Percentiles rank a stretch among this genome's conserved stretches.
Evolutionary conservation across 2,113 vertebrate species (phyloP).

Genomic region (Mixornis gularis): DNA sequence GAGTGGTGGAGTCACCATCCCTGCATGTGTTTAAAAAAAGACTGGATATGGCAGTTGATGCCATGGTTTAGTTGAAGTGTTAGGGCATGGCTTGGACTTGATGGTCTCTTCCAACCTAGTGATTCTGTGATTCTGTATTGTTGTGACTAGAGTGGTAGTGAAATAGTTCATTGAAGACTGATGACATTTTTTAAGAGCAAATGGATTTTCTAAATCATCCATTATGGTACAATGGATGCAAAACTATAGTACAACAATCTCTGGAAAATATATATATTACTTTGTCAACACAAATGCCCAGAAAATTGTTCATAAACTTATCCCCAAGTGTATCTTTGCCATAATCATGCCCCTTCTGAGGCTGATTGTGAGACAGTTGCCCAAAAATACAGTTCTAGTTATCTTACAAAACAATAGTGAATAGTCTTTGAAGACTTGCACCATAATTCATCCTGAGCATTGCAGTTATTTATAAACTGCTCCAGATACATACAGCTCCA

Average conservation of each 20-base stretch:
- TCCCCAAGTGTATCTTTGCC: not conserved
- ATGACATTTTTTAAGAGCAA: not conserved
- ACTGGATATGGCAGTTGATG: rapidly evolving
- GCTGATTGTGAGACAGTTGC: not conserved
- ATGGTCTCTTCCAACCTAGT: not conserved
- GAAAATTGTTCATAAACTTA: not conserved
- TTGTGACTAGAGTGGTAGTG: not conserved
- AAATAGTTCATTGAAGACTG: conserved; percentile 24
- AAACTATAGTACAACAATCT: not conserved
- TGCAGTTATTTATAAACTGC: conserved; percentile 46
- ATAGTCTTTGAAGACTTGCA: conserved; percentile 15
- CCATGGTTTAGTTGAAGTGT: not conserved
- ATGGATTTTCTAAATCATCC: not conserved
- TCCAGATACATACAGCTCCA: not conserved
- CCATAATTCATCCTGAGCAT: not conserved
- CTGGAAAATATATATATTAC: not conserved
- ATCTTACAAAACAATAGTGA: not conserved
- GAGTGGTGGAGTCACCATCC: not conserved
- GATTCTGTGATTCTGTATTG: not conserved
- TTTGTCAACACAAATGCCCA: not conserved
- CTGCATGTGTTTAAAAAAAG: not conserved
- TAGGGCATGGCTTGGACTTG: not conserved
- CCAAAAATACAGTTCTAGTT: conserved; percentile 1
- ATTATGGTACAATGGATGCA: not conserved
- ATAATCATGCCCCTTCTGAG: not conserved